These are phyloP conservation scores for Mirza zaza DNA, from an alignment of 2,113 vertebrate genomes.

Conservation along the genomic window DNA sequence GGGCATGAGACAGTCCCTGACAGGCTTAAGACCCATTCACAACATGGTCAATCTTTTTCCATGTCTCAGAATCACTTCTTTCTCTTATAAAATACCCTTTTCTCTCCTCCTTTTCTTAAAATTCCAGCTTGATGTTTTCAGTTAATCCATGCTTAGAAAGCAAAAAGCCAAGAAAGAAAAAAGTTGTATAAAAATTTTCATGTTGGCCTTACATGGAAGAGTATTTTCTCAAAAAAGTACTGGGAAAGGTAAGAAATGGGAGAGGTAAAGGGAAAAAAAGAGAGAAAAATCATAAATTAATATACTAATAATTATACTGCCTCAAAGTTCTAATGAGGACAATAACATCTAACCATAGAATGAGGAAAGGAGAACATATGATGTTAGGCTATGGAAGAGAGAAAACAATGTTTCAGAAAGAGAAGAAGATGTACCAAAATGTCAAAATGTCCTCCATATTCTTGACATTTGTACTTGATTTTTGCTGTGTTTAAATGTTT, in stretches of 20 bases:
- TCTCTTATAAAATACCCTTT: not conserved
- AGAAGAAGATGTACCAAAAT: not conserved
- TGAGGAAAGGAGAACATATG: not conserved
- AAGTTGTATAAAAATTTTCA: not conserved
- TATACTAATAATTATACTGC: not conserved
- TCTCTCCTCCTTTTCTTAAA: not conserved
- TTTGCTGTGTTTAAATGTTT: not conserved
- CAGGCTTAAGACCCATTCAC: not conserved
- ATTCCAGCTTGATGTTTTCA: not conserved
- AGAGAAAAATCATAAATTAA: not conserved
- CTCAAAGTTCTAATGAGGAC: not conserved
- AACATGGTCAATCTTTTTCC: not conserved
- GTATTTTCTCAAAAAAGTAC: not conserved
- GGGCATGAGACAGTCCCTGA: not conserved
- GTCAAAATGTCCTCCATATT: not conserved
- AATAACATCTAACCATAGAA: not conserved
- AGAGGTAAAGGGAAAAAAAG: not conserved
- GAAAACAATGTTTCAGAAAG: not conserved
- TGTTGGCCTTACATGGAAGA: not conserved
- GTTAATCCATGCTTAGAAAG: not conserved
- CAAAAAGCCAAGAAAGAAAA: not conserved
- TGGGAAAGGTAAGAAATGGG: not conserved
- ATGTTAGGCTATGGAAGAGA: not conserved
- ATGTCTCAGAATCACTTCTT: not conserved
- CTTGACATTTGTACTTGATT: not conserved